Conservation (phyloP, 1,140 invertebrate genomes). For the Lasaia peninsularis region DNA sequence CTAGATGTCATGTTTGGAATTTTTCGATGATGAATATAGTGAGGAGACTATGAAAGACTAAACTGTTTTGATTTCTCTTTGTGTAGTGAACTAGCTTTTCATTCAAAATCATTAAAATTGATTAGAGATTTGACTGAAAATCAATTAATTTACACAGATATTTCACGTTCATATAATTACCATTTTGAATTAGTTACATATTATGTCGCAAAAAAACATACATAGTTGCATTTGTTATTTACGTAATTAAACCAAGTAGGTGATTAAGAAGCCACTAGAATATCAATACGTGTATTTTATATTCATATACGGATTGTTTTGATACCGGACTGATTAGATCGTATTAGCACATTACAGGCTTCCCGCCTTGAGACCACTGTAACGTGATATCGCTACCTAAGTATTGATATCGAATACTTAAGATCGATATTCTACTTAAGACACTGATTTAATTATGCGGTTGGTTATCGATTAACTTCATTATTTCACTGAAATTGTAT, state of each 20-base stretch:
- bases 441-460: neutral
- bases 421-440: neutral
- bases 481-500: neutral
- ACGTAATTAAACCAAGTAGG: neutral
- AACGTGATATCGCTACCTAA: slow-evolving; percentile 30
- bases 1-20: too few relatives aligned
- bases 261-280: slow-evolving; percentile 7
- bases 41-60: too few relatives aligned
- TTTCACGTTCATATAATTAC: too few relatives aligned
- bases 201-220: too few relatives aligned
- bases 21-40: too few relatives aligned
- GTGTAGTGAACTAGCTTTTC: too few relatives aligned
- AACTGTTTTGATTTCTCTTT: too few relatives aligned
- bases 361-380: slow-evolving; percentile 49
- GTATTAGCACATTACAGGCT: slow-evolving; percentile 30
- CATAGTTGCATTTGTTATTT: neutral
- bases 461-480: neutral
- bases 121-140: too few relatives aligned
- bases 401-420: slow-evolving; percentile 24
- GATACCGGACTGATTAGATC: slow-evolving; percentile 48
- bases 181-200: too few relatives aligned
- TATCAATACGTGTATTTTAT: slow-evolving; percentile 8
- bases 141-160: too few relatives aligned
- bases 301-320: slow-evolving; percentile 30
- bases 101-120: too few relatives aligned